Evolutionary conservation across 2,888 invertebrate species (phyloP).

Genomic region (Fabriciana adippe): DNA sequence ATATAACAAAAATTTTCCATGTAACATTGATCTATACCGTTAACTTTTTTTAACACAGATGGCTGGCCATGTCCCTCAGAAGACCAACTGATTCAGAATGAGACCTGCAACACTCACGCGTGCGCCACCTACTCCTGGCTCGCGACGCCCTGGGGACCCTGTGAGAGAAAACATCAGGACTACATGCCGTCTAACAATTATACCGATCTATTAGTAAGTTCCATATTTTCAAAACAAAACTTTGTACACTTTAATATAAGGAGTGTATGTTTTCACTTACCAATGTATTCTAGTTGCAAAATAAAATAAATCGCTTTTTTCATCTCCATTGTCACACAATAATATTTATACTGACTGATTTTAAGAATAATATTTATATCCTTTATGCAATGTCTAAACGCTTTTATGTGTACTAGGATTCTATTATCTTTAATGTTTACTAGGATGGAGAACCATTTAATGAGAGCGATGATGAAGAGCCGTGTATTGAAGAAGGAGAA

Average conservation of each 20-base stretch:
- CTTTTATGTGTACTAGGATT: background rate
- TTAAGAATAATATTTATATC: background rate
- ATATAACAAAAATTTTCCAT: too few species aligned
- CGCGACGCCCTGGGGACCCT: constrained; percentile 83
- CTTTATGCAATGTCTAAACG: background rate
- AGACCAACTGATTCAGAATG: constrained; percentile 79
- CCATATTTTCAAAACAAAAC: too few species aligned
- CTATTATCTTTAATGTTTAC: constrained; percentile 3
- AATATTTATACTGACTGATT: background rate
- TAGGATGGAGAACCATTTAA: constrained; percentile 69
- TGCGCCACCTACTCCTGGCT: constrained; percentile 84
- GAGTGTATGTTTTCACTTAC: too few species aligned
- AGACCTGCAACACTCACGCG: constrained; percentile 81
- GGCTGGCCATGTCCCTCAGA: constrained; percentile 82
- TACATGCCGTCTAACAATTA: constrained; percentile 64
- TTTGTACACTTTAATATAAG: too few species aligned
- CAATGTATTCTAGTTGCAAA: too few species aligned
- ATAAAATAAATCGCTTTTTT: too few species aligned
- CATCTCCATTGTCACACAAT: background rate
- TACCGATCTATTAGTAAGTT: constrained; percentile 64
- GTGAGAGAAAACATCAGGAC: constrained; percentile 67
- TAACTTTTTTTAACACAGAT: constrained; percentile 53
- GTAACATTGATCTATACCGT: too few species aligned
- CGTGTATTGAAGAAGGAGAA: constrained; percentile 75
- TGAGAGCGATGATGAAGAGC: constrained; percentile 71